Evolutionary conservation across 1,140 invertebrate genomes (phyloP), one percentile per base, ranked within the genome.

Genomic region (Lordiphosa stackelbergi): DNA sequence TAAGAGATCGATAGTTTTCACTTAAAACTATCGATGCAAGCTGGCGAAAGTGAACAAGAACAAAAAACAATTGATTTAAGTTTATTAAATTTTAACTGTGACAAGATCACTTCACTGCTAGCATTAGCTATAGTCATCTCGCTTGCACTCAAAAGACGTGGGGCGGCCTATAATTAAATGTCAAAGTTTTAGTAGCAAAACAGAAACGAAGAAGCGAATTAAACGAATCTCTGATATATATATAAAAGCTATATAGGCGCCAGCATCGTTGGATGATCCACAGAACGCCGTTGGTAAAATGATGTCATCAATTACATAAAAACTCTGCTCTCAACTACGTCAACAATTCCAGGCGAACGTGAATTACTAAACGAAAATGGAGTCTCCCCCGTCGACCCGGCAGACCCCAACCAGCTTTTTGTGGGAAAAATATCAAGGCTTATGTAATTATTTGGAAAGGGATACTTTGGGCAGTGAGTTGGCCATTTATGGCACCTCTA

Each of bases 381-480:
- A 85, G 11, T 9, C 43, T 12, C 24, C 43, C 7, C n/a, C 40
- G n/a, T n/a, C n/a, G 3, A 1, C 22, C 3, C 4, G 19, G 38
- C 13, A 28, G 9, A 8, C 11, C 2, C 11, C 11, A 2, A 46
- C 56, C 13, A 84, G 36, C 13, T 68, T 53, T 10, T 24, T 85
- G 12, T 41, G 47, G 53, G 72, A 72, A 34, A 86, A 85, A 52
- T 86, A 85, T 52, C 49, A 74, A 12, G 59, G 55, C 59, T 86
- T 86, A 81, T 86, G 85, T 81, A 86, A 86, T 61, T 77, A 81
- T 37, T 46, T 86, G 84, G 85, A 86, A 42, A 74, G 65, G 6
- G 84, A 86, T 45, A 86, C 85, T 10, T 36, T 81, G 9, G 85
- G 85, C 49, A 86, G 72, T 34, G 66, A 85, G 10, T 28, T 85